These are phyloP conservation scores for Picus viridis DNA, from an alignment of 2,797 vertebrate species.

Conservation along the genomic window DNA sequence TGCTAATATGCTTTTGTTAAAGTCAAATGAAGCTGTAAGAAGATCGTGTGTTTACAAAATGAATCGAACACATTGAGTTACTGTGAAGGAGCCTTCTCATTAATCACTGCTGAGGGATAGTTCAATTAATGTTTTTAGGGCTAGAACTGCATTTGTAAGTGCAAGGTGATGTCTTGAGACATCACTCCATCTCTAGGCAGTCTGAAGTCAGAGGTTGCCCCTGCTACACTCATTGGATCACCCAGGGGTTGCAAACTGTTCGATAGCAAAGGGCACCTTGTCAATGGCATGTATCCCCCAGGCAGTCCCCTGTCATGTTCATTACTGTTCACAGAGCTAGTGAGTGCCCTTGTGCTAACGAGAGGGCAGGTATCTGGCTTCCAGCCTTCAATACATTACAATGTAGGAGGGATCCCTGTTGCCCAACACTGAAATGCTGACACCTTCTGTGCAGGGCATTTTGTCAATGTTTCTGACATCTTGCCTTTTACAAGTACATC, in stretches of 20 bases:
- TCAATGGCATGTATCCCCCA: neutral
- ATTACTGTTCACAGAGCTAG: slow-evolving; percentile 2
- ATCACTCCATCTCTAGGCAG: neutral
- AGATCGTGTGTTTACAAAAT: slow-evolving; percentile 29
- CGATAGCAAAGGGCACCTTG: slow-evolving; percentile 50
- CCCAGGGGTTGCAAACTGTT: neutral
- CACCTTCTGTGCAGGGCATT: slow-evolving; percentile 25
- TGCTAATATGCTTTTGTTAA: slow-evolving; percentile 18
- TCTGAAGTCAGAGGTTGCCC: neutral
- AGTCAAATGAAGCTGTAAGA: slow-evolving; percentile 47
- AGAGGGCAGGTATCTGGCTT: slow-evolving; percentile 37
- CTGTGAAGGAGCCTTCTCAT: neutral
- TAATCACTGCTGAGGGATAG: slow-evolving; percentile 32
- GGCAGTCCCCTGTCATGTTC: slow-evolving; percentile 16
- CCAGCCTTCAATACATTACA: neutral
- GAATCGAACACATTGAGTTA: slow-evolving; percentile 15
- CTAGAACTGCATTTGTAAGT: neutral
- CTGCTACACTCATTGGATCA: neutral
- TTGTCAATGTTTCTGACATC: slow-evolving; percentile 32
- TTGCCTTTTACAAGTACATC: slow-evolving; percentile 18
- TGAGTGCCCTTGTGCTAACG: neutral
- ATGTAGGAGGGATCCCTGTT: slow-evolving; percentile 7
- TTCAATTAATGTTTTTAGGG: neutral
- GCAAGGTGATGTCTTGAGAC: neutral
- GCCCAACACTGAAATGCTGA: slow-evolving; percentile 20